Percentiles rank a stretch among this genome's conserved stretches.
Conservation (phyloP, 2,797 vertebrate species). For the Huso huso region DNA sequence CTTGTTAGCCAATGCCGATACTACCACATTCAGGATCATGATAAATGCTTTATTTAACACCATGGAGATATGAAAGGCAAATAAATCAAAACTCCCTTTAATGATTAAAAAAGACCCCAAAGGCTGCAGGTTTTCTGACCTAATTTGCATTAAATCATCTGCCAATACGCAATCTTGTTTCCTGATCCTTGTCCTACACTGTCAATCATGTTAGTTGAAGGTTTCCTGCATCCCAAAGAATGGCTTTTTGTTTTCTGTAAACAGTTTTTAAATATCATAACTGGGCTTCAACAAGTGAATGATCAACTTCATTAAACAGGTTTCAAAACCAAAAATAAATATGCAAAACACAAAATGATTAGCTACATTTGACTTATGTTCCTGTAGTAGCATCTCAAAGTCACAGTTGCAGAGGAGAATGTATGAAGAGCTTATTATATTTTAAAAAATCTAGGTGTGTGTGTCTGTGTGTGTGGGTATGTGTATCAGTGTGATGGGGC, state of each 20-base stretch:
- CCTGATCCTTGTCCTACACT: too few species aligned
- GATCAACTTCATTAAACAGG: too few species aligned
- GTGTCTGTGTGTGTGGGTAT: not conserved
- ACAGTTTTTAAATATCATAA: too few species aligned
- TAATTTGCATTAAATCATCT: not conserved
- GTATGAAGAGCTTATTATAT: not conserved
- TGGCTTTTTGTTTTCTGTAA: too few species aligned
- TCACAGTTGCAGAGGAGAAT: not conserved
- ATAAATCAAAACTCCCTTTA: conserved; percentile 7
- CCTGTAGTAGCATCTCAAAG: not conserved
- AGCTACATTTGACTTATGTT: not conserved
- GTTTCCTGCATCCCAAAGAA: too few species aligned
- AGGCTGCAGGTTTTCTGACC: not conserved
- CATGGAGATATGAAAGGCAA: conserved; percentile 12
- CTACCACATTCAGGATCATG: not conserved
- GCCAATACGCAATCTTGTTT: too few species aligned
- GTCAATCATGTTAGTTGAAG: too few species aligned
- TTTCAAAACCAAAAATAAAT: too few species aligned
- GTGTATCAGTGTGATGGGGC: not conserved
- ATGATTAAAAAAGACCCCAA: not conserved
- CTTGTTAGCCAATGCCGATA: conserved; percentile 23
- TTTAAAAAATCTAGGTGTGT: not conserved
- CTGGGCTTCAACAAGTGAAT: too few species aligned
- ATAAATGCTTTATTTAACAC: conserved; percentile 18
- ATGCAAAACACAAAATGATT: too few species aligned